A percentile compares a stretch with the other conserved stretches of the same genome.
These are phyloP conservation scores for Lucilia sericata DNA, from an alignment of 1,140 invertebrate species.

Conservation along the genomic window DNA sequence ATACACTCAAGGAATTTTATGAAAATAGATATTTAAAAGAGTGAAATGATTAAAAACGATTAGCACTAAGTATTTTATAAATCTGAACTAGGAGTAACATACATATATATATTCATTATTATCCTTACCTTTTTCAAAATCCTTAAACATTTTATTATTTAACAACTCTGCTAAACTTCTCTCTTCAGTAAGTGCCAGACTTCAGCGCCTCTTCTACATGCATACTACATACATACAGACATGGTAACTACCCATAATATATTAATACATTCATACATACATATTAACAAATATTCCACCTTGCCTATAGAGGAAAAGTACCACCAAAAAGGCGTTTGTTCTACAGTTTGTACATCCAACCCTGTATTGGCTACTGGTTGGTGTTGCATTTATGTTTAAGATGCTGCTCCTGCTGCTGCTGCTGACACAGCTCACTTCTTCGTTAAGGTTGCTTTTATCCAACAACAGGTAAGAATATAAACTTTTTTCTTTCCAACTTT, in stretches of 20 bases:
- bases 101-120: too few relatives aligned
- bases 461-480: background rate
- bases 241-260: background rate
- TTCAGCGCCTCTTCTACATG: constrained; percentile 17
- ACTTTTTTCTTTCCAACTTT: background rate
- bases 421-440: background rate
- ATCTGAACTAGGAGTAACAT: too few relatives aligned
- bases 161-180: background rate
- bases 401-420: constrained; percentile 30
- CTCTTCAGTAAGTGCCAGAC: constrained; percentile 24
- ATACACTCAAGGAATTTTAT: background rate
- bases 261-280: too few relatives aligned
- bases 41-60: too few relatives aligned
- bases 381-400: constrained; percentile 10
- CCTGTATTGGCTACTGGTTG: constrained; percentile 42
- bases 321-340: constrained; percentile 10
- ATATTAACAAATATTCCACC: background rate
- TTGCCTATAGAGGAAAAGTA: background rate
- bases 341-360: constrained; percentile 29
- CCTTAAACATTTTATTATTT: too few relatives aligned
- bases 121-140: too few relatives aligned
- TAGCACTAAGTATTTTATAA: too few relatives aligned
- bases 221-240: background rate
- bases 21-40: background rate
- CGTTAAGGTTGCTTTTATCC: background rate